Base-by-base conservation (phyloP, 2,888 invertebrate genomes). In the Sesia bembeciformis region DNA sequence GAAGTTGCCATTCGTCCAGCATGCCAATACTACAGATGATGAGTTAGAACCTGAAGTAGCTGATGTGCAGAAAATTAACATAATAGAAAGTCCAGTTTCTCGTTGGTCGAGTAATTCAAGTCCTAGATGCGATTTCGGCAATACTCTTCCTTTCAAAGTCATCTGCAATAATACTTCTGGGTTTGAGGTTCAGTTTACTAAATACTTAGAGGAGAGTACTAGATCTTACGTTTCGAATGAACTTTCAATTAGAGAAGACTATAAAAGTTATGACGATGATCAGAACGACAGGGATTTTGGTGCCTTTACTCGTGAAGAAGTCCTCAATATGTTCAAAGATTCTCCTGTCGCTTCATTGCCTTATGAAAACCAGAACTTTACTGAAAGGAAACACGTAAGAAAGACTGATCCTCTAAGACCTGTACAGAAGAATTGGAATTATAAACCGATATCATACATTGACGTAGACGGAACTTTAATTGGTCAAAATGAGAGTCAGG, bases 251-350 rank as follows among this genome's bases (percentile, higher is more conserved):
- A 72, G 59, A 23, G 72, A 76, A 43, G 73, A 71, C 58, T 72
- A 63, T 57, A 72, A 72, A 56, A 70, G 62, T 40, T 70, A 67
- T 46, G 74, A 76, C 41, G 73, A 73, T 5, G 65, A 59, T 50
- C 74, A 70, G 40, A 73, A 67, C 3, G 8, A 39, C 38, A 75
- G 65, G 41, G 80, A 84, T 53, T 70, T 78, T 8, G 62, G 67
- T 4, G 59, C 56, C 6, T 77, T 78, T 40, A 84, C 86, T 0
- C 67, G 89, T 7, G 88, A 89, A 50, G 84, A 87, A 52, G 74
- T 89, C 40, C 60, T 89, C 7, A 85, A 88, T 59, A 82, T 89
- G 82, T 84, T 89, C 39, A 89, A 88, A 67, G 84, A 89, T 66
- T 78, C 87, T 0, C 90, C 90, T 0, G 81, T 88, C 3, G 77